A percentile compares a stretch with the other conserved stretches of the same genome.
These are phyloP conservation scores for Spodoptera litura DNA, from an alignment of 1,140 invertebrate genomes.

Conservation along the genomic window DNA sequence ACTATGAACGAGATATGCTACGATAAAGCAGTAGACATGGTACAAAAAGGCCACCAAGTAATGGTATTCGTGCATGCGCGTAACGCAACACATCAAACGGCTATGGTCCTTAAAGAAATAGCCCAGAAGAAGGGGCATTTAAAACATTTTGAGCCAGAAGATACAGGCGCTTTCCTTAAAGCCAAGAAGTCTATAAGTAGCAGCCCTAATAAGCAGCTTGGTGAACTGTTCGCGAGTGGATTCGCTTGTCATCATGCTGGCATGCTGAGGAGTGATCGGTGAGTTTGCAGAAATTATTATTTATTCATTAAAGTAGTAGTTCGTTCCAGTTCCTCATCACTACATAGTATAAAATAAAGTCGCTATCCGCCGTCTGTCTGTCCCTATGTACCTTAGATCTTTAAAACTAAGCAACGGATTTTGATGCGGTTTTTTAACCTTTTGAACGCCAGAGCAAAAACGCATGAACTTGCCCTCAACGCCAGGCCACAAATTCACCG, in stretches of 20 bases:
- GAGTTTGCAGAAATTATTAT: not conserved
- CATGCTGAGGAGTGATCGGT: constrained; percentile 94
- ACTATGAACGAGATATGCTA: constrained; percentile 98
- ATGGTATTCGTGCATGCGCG: constrained; percentile 99
- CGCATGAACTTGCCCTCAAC: too few relatives aligned
- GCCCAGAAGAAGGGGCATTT: constrained; percentile 91
- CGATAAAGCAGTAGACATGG: constrained; percentile 95
- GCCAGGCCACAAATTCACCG: too few relatives aligned
- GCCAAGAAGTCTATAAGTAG: constrained; percentile 89
- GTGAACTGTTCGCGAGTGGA: constrained; percentile 94
- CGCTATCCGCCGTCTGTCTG: too few relatives aligned
- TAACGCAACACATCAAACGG: constrained; percentile 97
- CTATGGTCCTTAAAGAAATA: constrained; percentile 91
- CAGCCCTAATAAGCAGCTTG: constrained; percentile 91
- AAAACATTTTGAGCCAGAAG: constrained; percentile 89
- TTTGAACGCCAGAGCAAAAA: too few relatives aligned
- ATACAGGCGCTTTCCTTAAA: constrained; percentile 87
- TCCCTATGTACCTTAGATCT: too few relatives aligned
- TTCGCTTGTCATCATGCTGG: constrained; percentile 99
- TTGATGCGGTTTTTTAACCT: too few relatives aligned
- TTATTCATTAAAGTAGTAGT: too few relatives aligned
- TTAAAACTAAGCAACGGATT: too few relatives aligned
- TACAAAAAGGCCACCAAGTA: constrained; percentile 96
- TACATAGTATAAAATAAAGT: too few relatives aligned
- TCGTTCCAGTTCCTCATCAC: too few relatives aligned